Percentiles rank a stretch among this genome's conserved stretches.
Conservation (phyloP, 2,888 invertebrate species). For the Melanophora roralis region DNA sequence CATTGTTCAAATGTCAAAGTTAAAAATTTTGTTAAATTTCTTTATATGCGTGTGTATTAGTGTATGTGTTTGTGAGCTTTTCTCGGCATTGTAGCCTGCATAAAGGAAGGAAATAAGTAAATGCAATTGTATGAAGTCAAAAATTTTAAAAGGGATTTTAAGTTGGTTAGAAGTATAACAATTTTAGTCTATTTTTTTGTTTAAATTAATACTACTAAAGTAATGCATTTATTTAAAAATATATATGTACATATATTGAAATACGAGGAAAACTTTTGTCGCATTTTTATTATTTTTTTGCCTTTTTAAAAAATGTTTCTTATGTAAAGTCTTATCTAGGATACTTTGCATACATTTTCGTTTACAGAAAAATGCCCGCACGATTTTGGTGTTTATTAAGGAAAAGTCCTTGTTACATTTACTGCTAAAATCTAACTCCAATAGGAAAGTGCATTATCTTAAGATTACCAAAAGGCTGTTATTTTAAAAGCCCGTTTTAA, state of each 20-base stretch:
- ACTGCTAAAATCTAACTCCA: too few relatives aligned
- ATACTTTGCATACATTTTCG: too few relatives aligned
- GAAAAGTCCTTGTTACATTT: too few relatives aligned
- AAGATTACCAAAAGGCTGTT: too few relatives aligned
- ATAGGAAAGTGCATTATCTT: too few relatives aligned
- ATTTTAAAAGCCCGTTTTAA: too few relatives aligned
- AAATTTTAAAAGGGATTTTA: slow-evolving; percentile 42
- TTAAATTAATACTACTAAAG: slow-evolving; percentile 9
- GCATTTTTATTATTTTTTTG: too few relatives aligned
- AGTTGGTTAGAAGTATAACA: slow-evolving; percentile 39
- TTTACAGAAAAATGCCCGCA: too few relatives aligned
- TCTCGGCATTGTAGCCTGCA: slow-evolving; percentile 20
- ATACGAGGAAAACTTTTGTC: neutral
- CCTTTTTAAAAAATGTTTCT: too few relatives aligned
- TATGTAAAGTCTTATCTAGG: too few relatives aligned
- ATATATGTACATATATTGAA: slow-evolving; percentile 31
- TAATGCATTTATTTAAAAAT: slow-evolving; percentile 39
- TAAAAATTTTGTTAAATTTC: slow-evolving; percentile 48
- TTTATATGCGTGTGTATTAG: neutral
- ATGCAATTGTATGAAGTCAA: slow-evolving; percentile 58
- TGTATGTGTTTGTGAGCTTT: neutral
- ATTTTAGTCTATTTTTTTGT: slow-evolving; percentile 40
- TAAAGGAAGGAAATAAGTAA: slow-evolving; percentile 50
- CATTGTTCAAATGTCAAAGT: slow-evolving; percentile 52
- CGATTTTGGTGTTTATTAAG: too few relatives aligned